These are phyloP conservation scores for Zoanthus gigantus DNA, from an alignment of 92 coral and sea anemone species.

Conservation along the genomic window DNA sequence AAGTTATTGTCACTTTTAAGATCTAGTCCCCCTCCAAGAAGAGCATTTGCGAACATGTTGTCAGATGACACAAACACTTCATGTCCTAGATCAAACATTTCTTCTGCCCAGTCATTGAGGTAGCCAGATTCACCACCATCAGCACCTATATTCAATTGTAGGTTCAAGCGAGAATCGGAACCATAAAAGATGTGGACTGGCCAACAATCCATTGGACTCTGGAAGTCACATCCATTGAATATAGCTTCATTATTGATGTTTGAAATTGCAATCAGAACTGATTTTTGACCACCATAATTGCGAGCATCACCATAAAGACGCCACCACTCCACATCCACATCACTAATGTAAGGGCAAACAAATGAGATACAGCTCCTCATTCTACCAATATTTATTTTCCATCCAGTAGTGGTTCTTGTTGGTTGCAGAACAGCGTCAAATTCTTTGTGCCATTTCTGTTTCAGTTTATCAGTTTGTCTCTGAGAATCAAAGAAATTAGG, in stretches of 20 bases:
- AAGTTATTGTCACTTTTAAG: background rate
- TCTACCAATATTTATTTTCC: slow-evolving; percentile 33
- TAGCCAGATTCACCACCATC: slow-evolving; percentile 3
- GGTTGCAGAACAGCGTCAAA: slow-evolving; percentile 58
- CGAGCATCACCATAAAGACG: slow-evolving; percentile 59
- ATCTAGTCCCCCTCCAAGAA: slow-evolving; percentile 2
- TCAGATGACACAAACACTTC: slow-evolving; percentile 29
- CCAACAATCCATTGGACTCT: slow-evolving; percentile 64
- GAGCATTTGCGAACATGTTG: slow-evolving; percentile 12
- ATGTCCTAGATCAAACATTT: slow-evolving; percentile 23
- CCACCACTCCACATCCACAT: slow-evolving; percentile 51
- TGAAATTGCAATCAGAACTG: slow-evolving; percentile 47
- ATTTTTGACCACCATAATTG: slow-evolving; percentile 56
- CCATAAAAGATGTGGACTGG: slow-evolving; percentile 53
- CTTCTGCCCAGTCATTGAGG: slow-evolving; percentile 48
- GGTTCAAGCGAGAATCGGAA: slow-evolving; percentile 44
- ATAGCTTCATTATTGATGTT: slow-evolving; percentile 42
- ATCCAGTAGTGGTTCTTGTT: slow-evolving; percentile 43
- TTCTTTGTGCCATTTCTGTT: slow-evolving; percentile 48
- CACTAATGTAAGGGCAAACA: slow-evolving; percentile 1
- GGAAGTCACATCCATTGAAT: slow-evolving; percentile 47
- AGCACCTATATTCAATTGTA: slow-evolving; percentile 46
- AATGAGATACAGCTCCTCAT: slow-evolving; percentile 31
- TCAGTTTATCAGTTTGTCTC: slow-evolving; percentile 34
- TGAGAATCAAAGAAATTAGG: slow-evolving; percentile 53